A percentile compares a stretch with the other conserved stretches of the same genome.
Evolutionary conservation across 2,113 vertebrate genomes (phyloP).

Genomic region (Raja brachyura): DNA sequence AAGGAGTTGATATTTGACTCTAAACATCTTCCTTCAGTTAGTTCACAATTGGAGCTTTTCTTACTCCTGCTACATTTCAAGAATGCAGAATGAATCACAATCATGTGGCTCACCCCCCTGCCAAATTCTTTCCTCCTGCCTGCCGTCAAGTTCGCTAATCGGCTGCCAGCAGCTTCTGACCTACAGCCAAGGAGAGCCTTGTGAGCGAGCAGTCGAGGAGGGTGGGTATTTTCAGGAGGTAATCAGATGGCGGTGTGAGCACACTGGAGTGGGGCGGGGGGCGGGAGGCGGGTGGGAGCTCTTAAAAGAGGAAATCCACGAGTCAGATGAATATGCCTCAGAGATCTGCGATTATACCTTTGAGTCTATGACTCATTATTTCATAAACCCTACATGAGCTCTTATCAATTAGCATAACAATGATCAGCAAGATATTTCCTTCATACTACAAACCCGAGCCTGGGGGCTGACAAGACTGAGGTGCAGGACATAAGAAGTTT

Average conservation of each 20-base stretch:
- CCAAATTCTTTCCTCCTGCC: slow-evolving; percentile 67
- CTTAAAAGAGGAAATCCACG: not conserved
- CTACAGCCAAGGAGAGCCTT: slow-evolving; percentile 61
- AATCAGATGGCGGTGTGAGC: not conserved
- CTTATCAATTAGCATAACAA: not conserved
- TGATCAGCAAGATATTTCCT: slow-evolving; percentile 3
- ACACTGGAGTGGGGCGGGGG: slow-evolving; percentile 2
- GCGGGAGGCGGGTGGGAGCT: not conserved
- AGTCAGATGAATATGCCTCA: not conserved
- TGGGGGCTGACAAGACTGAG: not conserved
- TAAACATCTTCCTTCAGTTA: slow-evolving; percentile 59
- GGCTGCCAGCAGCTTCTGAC: slow-evolving; percentile 64
- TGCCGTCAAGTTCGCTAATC: slow-evolving; percentile 58
- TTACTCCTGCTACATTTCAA: slow-evolving; percentile 61
- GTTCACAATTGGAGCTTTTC: slow-evolving; percentile 57
- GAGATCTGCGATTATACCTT: not conserved
- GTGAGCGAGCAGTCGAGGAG: slow-evolving; percentile 45
- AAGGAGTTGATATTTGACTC: slow-evolving; percentile 76
- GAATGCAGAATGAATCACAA: slow-evolving; percentile 71
- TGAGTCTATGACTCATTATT: not conserved
- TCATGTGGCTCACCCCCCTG: slow-evolving; percentile 61
- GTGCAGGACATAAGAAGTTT: slow-evolving; percentile 48
- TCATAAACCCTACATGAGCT: not conserved
- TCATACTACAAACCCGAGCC: not conserved
- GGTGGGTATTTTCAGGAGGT: slow-evolving; percentile 45